phyloP scores from a whole-genome alignment of 92 coral and sea anemone species.

The Epizoanthus ramosus region DNA sequence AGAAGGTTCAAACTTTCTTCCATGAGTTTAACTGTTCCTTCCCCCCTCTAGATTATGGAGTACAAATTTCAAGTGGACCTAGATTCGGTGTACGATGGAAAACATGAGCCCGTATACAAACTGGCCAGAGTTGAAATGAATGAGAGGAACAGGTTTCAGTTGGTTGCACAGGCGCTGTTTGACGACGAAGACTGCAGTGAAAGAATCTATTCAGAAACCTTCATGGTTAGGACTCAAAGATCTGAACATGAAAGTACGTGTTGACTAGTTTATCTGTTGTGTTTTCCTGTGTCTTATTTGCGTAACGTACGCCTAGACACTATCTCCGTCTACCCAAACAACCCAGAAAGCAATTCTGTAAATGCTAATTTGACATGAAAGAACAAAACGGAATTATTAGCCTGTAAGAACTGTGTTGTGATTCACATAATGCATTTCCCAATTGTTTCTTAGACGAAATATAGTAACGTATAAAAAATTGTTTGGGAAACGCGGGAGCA shows the following conservation, averaged over 20 bases:
- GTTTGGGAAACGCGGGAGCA: too few relatives aligned
- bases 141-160: conserved; percentile 82
- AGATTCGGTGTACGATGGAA: conserved; percentile 87
- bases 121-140: conserved; percentile 84
- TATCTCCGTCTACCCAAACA: too few relatives aligned
- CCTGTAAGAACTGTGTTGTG: too few relatives aligned
- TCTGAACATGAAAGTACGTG: conserved; percentile 50
- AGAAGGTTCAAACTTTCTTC: too few relatives aligned
- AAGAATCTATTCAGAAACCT: conserved; percentile 62
- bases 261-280: background rate
- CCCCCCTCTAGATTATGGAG: conserved; percentile 1
- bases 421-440: too few relatives aligned
- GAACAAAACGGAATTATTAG: too few relatives aligned
- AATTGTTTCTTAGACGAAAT: too few relatives aligned
- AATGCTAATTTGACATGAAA: too few relatives aligned
- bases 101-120: conserved; percentile 80
- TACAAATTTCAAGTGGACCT: conserved; percentile 66
- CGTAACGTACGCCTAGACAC: too few relatives aligned
- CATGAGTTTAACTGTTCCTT: background rate
- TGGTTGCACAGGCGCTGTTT: conserved; percentile 69
- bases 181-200: conserved; percentile 59
- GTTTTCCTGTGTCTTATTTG: background rate
- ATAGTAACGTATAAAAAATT: too few relatives aligned
- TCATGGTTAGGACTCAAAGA: conserved; percentile 73
- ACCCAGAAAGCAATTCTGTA: too few relatives aligned